Base-by-base conservation (phyloP, 2,888 invertebrate species). In the Lithophane semibrunnea region DNA sequence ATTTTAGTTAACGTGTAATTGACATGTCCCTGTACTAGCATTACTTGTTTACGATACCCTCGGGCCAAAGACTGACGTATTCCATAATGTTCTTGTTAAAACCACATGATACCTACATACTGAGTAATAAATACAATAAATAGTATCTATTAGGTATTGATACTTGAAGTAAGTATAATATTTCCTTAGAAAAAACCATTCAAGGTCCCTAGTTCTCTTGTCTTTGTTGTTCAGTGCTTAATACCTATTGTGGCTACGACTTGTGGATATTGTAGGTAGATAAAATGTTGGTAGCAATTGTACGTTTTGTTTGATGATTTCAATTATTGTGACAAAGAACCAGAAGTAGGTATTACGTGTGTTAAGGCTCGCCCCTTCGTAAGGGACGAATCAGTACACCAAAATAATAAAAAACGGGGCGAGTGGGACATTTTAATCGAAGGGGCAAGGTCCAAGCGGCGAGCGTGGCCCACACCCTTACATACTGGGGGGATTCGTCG, bases 141-240 rank as follows among this genome's bases (percentile, higher is more conserved):
- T 52, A 65, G 0, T 58, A 63, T 42, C 42, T 64, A 61, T 71
- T 63, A 71, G 16, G 70, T 67, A 54, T 78, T 44, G 12, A 12
- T 42, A 60, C 63, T 54, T 29, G 3, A 37, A 67, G 24, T 56
- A 74, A 79, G 64, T 68, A n/a, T n/a, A n/a, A n/a, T n/a, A 82
- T 74, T 83, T 82, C 79, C 74, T 71, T 83, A 79, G 79, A 72
- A 71, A 79, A 72, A 74, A 80, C 67, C n/a, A 29, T 73, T 56
- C 82, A 83, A 80, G 84, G 80, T 64, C n/a, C 9, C 18, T 37
- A 24, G 21, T 66, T 64, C 3, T 75, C 49, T 21, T 72, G 47
- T 37, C 76, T 83, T 83, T 80, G 72, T 82, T 82, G 70, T 78
- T 37, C 13, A 29, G 47, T n/a, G 61, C 24, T 29, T 56, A 52